phyloP scores from a whole-genome alignment of 2,113 vertebrate genomes.

The Brachionichthys hirsutus region DNA sequence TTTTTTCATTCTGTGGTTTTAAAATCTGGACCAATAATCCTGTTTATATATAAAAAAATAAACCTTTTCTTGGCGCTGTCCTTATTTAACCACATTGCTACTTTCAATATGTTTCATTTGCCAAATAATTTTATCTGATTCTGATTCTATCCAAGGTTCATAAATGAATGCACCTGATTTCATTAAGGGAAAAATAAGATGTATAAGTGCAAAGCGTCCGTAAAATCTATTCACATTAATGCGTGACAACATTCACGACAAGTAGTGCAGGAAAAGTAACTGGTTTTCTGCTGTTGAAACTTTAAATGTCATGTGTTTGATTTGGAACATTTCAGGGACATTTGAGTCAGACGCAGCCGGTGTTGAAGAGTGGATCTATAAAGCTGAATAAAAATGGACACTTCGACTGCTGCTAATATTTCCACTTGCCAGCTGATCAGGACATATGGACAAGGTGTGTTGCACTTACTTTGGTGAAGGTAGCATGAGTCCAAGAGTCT shows the following conservation, averaged over 20 bases:
- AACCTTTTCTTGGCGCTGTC: slow-evolving; percentile 35
- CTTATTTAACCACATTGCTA: slow-evolving; percentile 42
- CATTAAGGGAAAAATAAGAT: background rate
- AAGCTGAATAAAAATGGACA: slow-evolving; percentile 40
- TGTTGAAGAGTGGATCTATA: slow-evolving; percentile 37
- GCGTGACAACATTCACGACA: no score
- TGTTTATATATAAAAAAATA: background rate
- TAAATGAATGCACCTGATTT: background rate
- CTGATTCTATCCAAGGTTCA: no score
- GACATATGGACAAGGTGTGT: slow-evolving; percentile 21
- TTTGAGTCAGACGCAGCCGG: slow-evolving; percentile 6
- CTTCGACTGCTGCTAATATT: slow-evolving; percentile 35
- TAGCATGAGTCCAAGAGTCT: slow-evolving; percentile 96
- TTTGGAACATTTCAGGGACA: slow-evolving; percentile 31
- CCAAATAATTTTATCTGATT: background rate
- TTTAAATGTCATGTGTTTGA: slow-evolving; percentile 5
- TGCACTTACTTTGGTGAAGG: slow-evolving; percentile 92
- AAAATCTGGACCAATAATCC: slow-evolving; percentile 15
- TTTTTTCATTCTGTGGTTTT: slow-evolving; percentile 17
- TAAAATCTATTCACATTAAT: background rate
- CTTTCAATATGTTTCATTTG: slow-evolving; percentile 21
- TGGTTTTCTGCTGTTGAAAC: background rate
- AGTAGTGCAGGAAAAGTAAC: background rate
- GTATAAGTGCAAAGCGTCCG: background rate
- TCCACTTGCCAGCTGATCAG: slow-evolving; percentile 25